Conservation (phyloP, 2,888 invertebrate genomes). For the Tenthredo amoena region DNA sequence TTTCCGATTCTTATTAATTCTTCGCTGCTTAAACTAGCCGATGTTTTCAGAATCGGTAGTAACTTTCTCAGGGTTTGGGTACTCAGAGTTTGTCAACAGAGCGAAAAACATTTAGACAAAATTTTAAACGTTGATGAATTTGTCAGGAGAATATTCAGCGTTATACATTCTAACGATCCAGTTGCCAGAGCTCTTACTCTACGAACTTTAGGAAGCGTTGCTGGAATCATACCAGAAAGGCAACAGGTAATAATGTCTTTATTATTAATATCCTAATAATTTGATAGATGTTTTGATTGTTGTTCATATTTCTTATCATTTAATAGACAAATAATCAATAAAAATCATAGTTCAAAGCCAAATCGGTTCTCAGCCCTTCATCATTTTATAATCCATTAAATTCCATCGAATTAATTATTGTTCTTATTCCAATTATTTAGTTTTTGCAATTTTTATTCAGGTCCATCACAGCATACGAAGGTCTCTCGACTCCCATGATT, state of each 20-base stretch:
- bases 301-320: neutral
- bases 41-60: constrained; percentile 94
- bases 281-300: neutral
- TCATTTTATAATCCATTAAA: neutral
- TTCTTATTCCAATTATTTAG: neutral
- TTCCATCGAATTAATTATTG: neutral
- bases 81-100: constrained; percentile 95
- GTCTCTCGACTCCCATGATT: constrained; percentile 95
- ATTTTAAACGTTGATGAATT: constrained; percentile 97
- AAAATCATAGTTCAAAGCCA: neutral
- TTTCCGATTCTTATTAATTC: constrained; percentile 99
- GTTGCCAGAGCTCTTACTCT: constrained; percentile 95
- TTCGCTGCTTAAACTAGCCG: constrained; percentile 95
- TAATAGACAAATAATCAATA: too few relatives aligned
- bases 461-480: constrained; percentile 96
- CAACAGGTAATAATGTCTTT: constrained; percentile 81
- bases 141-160: constrained; percentile 93
- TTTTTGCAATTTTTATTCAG: constrained; percentile 57
- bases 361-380: neutral
- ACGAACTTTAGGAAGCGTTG: constrained; percentile 93
- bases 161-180: constrained; percentile 98
- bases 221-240: constrained; percentile 95
- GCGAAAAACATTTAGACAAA: constrained; percentile 97
- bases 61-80: constrained; percentile 97
- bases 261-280: neutral